Percentiles rank a stretch among this genome's conserved stretches.
Conservation (phyloP, 2,113 vertebrate genomes). For the Falco punctatus region DNA sequence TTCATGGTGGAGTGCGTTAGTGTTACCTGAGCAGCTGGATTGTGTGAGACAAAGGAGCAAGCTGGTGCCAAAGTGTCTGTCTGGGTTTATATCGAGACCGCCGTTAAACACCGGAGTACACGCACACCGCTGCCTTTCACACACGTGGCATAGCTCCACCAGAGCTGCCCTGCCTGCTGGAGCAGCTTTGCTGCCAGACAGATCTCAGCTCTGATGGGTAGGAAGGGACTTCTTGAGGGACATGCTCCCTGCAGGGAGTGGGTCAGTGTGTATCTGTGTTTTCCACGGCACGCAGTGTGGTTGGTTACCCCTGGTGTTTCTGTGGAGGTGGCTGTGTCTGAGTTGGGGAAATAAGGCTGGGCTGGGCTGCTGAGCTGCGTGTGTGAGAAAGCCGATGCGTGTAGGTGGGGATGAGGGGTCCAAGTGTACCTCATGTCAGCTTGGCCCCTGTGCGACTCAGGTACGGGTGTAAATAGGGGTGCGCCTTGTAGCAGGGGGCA, state of each 20-base stretch:
- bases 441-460: neutral
- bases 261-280: accelerated
- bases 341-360: neutral
- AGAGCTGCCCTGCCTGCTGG: neutral
- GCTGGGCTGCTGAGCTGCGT: neutral
- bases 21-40: slow-evolving; percentile 5
- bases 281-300: accelerated
- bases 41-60: neutral
- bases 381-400: accelerated
- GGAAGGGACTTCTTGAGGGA: neutral
- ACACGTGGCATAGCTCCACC: neutral
- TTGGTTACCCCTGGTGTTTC: neutral
- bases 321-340: neutral
- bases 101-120: neutral
- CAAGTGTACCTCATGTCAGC: accelerated
- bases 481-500: neutral
- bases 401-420: neutral
- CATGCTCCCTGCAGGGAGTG: neutral
- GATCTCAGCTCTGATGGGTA: neutral
- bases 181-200: neutral
- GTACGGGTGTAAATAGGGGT: neutral
- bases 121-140: neutral
- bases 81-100: neutral
- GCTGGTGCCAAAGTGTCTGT: neutral
- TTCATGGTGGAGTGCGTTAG: neutral